Evolutionary conservation across 2,888 invertebrate species (phyloP).

Genomic region (Cataglyphis cursor): DNA sequence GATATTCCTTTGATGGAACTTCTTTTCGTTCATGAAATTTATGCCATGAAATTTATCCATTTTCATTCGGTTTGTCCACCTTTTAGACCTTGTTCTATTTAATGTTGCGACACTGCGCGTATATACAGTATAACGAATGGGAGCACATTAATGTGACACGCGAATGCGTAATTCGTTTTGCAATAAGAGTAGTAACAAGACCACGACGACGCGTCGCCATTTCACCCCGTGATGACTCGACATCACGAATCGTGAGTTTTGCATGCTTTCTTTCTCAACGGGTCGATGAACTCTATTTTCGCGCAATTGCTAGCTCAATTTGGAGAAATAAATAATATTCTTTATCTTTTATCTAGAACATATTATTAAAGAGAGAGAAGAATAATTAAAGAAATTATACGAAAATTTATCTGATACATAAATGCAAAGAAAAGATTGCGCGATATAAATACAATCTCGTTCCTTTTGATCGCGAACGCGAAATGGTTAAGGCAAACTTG

Average conservation of each 20-base stretch:
- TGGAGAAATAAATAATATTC: slow-evolving; percentile 4
- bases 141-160: slow-evolving; percentile 40
- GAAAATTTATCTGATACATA: slow-evolving; percentile 7
- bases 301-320: slow-evolving; percentile 6
- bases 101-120: slow-evolving; percentile 2
- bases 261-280: slow-evolving; percentile 49
- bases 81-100: slow-evolving; percentile 1
- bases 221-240: slow-evolving; percentile 36
- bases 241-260: slow-evolving; percentile 38
- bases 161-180: slow-evolving; percentile 51
- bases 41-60: background rate
- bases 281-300: slow-evolving; percentile 63
- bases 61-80: background rate
- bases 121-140: background rate
- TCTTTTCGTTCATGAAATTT: slow-evolving; percentile 13
- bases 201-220: slow-evolving; percentile 42
- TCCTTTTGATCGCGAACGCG: slow-evolving; percentile 7
- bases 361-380: background rate
- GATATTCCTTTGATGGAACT: slow-evolving; percentile 2
- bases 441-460: background rate
- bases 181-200: slow-evolving; percentile 36
- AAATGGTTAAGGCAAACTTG: slow-evolving; percentile 27
- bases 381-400: slow-evolving; percentile 8
- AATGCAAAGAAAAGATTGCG: background rate
- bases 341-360: background rate